Evolutionary conservation across 2,888 invertebrate genomes (phyloP).

Genomic region (Parnassius smintheus): DNA sequence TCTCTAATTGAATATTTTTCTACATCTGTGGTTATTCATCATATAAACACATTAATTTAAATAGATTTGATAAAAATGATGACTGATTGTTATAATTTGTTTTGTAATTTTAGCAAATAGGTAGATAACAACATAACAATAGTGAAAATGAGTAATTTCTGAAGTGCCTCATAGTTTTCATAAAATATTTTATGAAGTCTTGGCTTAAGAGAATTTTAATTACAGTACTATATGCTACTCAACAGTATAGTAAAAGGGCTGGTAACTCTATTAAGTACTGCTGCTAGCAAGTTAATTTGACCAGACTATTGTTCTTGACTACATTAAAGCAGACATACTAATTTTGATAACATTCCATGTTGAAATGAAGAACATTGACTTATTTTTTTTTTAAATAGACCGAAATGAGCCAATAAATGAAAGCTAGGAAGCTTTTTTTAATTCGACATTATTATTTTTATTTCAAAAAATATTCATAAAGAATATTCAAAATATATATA

Average conservation of each 20-base stretch:
- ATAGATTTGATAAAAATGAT: slow-evolving; percentile 2
- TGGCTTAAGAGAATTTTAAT: no score
- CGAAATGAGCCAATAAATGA: no score
- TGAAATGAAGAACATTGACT: neutral
- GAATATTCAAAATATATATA: no score
- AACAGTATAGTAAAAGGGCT: neutral
- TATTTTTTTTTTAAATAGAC: no score
- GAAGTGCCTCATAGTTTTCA: neutral
- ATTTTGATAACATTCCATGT: slow-evolving; percentile 7
- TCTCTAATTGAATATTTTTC: slow-evolving; percentile 21
- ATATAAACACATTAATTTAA: neutral
- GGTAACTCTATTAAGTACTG: neutral
- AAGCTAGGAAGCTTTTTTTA: no score
- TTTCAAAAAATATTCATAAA: no score
- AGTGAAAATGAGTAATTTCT: slow-evolving; percentile 3
- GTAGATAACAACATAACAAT: neutral
- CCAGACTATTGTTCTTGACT: neutral
- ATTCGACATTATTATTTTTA: no score
- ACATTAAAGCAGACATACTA: neutral
- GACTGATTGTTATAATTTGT: slow-evolving; percentile 7
- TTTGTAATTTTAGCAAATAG: slow-evolving; percentile 2
- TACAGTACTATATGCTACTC: no score
- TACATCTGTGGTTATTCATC: slow-evolving; percentile 6
- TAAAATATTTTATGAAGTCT: neutral
- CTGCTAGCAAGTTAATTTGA: slow-evolving; percentile 1